Percentiles rank a stretch among this genome's conserved stretches.
These are phyloP conservation scores for Illadopsis cleaveri DNA, from an alignment of 2,113 vertebrate genomes.

Conservation along the genomic window DNA sequence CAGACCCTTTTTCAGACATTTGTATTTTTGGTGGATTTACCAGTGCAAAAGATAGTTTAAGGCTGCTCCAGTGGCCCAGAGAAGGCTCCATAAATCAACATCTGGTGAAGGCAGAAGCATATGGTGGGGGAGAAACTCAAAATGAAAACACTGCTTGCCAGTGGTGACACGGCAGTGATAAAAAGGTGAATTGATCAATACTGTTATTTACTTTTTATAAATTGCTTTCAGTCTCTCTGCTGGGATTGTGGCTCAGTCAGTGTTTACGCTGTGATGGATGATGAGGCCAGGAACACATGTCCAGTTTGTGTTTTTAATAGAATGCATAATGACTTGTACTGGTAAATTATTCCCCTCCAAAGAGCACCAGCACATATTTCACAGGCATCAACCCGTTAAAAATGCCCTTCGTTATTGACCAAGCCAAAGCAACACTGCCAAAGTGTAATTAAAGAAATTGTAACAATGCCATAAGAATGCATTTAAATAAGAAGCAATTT, in stretches of 20 bases:
- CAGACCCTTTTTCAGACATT: not conserved
- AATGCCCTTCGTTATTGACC: not conserved
- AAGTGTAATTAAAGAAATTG: constrained; percentile 35
- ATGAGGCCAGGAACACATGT: constrained; percentile 45
- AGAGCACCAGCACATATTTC: constrained; percentile 16
- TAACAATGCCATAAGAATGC: not conserved
- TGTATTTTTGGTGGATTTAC: not conserved
- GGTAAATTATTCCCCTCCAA: constrained; percentile 61
- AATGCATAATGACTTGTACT: constrained; percentile 46
- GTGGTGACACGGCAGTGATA: constrained; percentile 41
- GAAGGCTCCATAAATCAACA: constrained; percentile 40
- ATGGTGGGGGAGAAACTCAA: not conserved
- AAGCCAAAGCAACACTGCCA: constrained; percentile 15
- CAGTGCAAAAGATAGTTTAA: not conserved
- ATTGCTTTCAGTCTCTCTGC: constrained; percentile 51
- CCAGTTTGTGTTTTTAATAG: constrained; percentile 35
- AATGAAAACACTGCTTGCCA: not conserved
- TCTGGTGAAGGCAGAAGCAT: not conserved
- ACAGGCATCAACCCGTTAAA: not conserved
- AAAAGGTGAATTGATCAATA: constrained; percentile 63
- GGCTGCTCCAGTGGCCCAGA: not conserved
- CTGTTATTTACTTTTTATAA: constrained; percentile 68
- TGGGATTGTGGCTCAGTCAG: constrained; percentile 13
- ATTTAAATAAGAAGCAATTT: not conserved
- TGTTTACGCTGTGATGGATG: constrained; percentile 64